A percentile compares a stretch with the other conserved stretches of the same genome.
phyloP scores from a whole-genome alignment of 2,113 vertebrate species.

The Atrichornis clamosus region DNA sequence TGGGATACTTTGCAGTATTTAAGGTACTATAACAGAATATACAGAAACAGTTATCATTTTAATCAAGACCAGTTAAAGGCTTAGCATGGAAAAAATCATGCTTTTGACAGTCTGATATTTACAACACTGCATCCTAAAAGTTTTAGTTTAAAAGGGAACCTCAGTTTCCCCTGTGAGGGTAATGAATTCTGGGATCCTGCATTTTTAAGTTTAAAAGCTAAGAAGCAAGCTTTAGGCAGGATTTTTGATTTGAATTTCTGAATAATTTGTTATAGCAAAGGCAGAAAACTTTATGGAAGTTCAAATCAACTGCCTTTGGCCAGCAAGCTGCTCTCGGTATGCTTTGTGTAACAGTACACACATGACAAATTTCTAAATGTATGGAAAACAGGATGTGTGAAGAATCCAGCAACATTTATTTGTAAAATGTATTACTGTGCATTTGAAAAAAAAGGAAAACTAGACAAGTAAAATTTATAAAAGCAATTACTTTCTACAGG shows the following conservation, averaged over 20 bases:
- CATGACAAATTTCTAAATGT: not conserved
- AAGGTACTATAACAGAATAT: not conserved
- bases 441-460: constrained; percentile 8
- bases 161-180: not conserved
- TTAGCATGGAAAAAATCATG: not conserved
- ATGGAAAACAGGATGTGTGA: not conserved
- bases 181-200: not conserved
- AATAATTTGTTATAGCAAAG: not conserved
- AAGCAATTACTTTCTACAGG: not conserved
- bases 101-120: not conserved
- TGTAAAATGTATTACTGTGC: not conserved
- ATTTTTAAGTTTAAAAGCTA: not conserved
- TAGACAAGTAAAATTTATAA: not conserved
- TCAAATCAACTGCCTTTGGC: not conserved
- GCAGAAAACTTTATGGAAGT: not conserved
- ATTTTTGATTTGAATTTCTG: not conserved
- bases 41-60: not conserved
- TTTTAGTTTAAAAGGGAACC: not conserved
- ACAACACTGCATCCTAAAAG: not conserved
- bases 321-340: not conserved
- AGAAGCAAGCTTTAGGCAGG: not conserved
- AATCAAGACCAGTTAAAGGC: not conserved
- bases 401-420: not conserved
- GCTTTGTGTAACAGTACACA: not conserved
- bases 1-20: not conserved